Conservation (phyloP, 2,113 vertebrate genomes). For the Indri indri region DNA sequence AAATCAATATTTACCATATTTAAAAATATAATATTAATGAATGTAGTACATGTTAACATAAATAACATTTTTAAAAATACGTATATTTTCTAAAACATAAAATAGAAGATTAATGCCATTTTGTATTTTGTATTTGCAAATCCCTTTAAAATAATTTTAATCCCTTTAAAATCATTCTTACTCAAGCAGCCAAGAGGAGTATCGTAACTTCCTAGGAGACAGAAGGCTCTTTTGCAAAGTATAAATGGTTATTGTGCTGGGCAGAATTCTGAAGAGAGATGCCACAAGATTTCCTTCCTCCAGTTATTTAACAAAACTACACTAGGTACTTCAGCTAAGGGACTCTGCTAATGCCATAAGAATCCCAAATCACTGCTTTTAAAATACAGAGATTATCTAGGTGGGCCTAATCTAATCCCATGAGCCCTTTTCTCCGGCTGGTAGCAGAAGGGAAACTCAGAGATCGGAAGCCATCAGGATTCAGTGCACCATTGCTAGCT, state of each 20-base stretch:
- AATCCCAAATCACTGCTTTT: not conserved
- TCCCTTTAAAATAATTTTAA: not conserved
- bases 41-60: not conserved
- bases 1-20: not conserved
- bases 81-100: not conserved
- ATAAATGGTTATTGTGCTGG: not conserved
- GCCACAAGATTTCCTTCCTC: not conserved
- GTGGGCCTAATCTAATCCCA: not conserved
- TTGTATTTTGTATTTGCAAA: not conserved
- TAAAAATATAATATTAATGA: not conserved
- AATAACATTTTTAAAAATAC: not conserved
- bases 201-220: not conserved
- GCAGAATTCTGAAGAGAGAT: not conserved
- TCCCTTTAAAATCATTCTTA: not conserved
- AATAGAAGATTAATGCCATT: not conserved
- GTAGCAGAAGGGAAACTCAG: not conserved
- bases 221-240: not conserved
- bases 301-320: not conserved
- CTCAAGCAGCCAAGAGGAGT: not conserved
- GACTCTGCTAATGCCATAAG: not conserved
- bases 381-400: not conserved
- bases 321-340: not conserved
- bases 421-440: not conserved
- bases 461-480: not conserved
- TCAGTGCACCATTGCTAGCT: too few relatives aligned